Evolutionary conservation across 92 coral and sea anemone species (phyloP).

Genomic region (Blastomussa wellsi): DNA sequence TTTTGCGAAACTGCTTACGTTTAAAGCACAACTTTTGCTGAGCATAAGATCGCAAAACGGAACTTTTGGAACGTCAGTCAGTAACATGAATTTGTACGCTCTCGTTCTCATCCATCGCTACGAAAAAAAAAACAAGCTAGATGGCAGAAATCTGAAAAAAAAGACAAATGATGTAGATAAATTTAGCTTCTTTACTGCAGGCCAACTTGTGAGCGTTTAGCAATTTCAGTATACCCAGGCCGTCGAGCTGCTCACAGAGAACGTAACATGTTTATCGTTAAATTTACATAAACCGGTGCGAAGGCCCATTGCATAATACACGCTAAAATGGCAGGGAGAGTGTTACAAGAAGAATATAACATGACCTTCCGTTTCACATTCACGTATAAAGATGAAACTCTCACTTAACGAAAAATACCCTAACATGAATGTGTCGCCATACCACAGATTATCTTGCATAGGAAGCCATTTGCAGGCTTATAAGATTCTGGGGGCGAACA

Average conservation of each 20-base stretch:
- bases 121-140: background rate
- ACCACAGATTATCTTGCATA: background rate
- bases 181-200: background rate
- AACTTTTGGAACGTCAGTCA: background rate
- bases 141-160: background rate
- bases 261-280: background rate
- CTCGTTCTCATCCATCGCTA: background rate
- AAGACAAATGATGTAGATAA: background rate
- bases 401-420: background rate
- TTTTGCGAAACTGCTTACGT: background rate
- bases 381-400: background rate
- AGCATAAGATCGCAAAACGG: background rate
- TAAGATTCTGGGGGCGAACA: constrained; percentile 1
- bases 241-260: background rate
- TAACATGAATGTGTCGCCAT: background rate
- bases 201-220: too few species aligned
- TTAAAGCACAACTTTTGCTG: background rate
- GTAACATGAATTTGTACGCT: background rate
- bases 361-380: background rate
- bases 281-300: background rate
- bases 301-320: background rate
- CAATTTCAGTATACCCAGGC: background rate
- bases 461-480: background rate
- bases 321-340: background rate
- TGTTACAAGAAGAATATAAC: background rate